Conservation (phyloP, 2,113 vertebrate genomes). For the Emydocephalus ijimae region DNA sequence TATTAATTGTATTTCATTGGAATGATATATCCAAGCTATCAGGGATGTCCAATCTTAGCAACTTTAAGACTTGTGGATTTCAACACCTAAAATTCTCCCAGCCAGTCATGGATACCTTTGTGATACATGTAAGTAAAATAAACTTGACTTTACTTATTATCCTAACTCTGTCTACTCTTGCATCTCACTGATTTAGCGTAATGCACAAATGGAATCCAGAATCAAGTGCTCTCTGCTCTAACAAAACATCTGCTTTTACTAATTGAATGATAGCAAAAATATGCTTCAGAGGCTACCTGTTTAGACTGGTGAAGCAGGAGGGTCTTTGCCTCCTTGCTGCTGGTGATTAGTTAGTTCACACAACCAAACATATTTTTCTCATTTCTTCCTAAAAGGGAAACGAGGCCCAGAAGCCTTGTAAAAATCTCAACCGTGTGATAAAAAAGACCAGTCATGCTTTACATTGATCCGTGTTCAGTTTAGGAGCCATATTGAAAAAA, state of each 20-base stretch:
- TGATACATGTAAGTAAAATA: background rate
- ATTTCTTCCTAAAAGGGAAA: background rate
- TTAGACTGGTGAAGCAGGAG: slow-evolving; percentile 25
- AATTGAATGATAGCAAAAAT: background rate
- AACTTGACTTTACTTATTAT: background rate
- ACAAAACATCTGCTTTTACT: slow-evolving; percentile 32
- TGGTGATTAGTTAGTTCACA: slow-evolving; percentile 1
- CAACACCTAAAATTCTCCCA: background rate
- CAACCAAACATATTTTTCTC: background rate
- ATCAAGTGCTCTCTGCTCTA: slow-evolving; percentile 25
- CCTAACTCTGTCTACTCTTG: background rate
- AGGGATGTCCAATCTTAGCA: no score
- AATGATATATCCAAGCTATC: background rate
- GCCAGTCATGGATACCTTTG: background rate
- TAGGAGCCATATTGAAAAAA: slow-evolving; percentile 25
- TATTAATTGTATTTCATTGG: background rate
- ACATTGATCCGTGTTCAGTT: slow-evolving; percentile 48
- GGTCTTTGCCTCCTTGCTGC: background rate
- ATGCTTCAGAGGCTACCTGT: background rate
- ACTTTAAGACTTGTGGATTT: background rate
- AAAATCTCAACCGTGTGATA: background rate
- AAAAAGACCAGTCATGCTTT: slow-evolving; percentile 13
- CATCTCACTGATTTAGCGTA: background rate
- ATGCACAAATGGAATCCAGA: background rate
- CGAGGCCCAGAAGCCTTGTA: slow-evolving; percentile 1